Evolutionary conservation across 2,888 invertebrate genomes (phyloP), one percentile per base, ranked within the genome.

Genomic region (Euclidia mi): DNA sequence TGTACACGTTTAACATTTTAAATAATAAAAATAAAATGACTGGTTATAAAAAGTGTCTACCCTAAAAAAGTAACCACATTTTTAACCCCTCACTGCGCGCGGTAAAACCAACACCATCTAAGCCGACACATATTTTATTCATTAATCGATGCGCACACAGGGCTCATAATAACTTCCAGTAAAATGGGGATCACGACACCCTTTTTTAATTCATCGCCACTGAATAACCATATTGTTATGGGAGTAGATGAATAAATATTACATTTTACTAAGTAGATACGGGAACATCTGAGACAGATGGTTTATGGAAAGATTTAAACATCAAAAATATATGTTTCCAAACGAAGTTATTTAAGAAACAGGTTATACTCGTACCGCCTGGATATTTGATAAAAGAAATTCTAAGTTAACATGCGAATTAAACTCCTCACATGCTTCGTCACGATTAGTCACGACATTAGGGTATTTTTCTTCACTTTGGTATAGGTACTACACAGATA

Each of bases 111-210:
- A 78, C 71, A 74, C 72, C 63, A 67, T 69, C 68, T 81, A 78
- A 83, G 77, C 83, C 76, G 76, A 81, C 79, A 79, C 86, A 90
- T 91, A 89, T 87, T 90, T 90, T 87, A 91, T 90, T 89, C 81
- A 90, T 87, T 85, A 86, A 85, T 78, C 80, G 81, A 74, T 81
- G 80, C 74, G 79, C 81, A 85, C 82, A 72, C 76, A 73, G 69
- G 75, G 69, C 80, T 79, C 75, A 67, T 76, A 76, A 82, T 82
- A 82, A 78, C 79, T 84, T 76, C 78, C 62, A 74, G 75, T 71
- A 73, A 79, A 84, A 83, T 77, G 71, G 82, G 79, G 80, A 79
- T 78, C 79, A 73, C 68, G 69, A 73, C 73, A 74, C 78, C 82
- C 78, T 77, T 84, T 83, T 82, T 38, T 53, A 57, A 57, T 58